A percentile compares a stretch with the other conserved stretches of the same genome.
Conservation (phyloP, 2,113 vertebrate genomes). For the Pipa parva region DNA sequence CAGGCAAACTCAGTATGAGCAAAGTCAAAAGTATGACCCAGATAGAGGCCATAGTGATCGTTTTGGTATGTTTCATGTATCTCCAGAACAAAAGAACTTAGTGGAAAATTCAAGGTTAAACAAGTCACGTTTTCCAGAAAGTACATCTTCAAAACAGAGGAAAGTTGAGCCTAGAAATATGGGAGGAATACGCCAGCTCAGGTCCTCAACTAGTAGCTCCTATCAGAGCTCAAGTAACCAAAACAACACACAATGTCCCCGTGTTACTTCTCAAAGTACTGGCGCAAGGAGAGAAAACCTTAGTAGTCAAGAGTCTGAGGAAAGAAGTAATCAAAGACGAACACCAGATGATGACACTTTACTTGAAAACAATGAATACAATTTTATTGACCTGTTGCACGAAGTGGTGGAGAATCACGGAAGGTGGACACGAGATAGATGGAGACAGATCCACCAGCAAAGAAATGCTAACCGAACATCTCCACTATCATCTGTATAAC, state of each 20-base stretch:
- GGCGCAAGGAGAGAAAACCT: background rate
- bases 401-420: conserved; percentile 71
- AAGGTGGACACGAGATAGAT: conserved; percentile 68
- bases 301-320: background rate
- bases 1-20: background rate
- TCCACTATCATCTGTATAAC: conserved; percentile 1
- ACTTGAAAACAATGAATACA: conserved; percentile 53
- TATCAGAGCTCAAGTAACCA: background rate
- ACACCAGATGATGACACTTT: conserved; percentile 55
- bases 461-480: conserved; percentile 23
- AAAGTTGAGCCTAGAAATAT: background rate
- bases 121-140: background rate
- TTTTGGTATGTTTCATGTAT: background rate
- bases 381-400: conserved; percentile 64
- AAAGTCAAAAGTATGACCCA: background rate
- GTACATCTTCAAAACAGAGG: background rate
- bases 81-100: background rate
- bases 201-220: background rate
- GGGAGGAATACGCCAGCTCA: background rate
- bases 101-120: background rate
- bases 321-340: background rate
- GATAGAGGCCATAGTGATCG: background rate
- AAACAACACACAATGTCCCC: background rate
- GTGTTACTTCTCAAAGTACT: background rate
- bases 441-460: conserved; percentile 58